Base-by-base conservation (phyloP, 1,140 invertebrate genomes). In the Nymphalis io region DNA sequence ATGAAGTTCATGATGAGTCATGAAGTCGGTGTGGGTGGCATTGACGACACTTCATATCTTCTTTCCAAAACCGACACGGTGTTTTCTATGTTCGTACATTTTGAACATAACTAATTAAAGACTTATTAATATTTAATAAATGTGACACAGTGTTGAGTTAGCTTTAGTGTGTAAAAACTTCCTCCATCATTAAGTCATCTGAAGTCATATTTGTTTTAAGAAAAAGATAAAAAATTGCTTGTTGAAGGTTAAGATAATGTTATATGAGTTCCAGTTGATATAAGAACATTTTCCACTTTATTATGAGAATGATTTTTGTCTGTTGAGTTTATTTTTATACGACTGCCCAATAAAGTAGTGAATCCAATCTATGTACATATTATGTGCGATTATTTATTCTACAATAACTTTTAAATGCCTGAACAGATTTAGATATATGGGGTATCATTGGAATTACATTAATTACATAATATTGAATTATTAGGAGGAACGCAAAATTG, bases 1-100 rank as follows among this genome's bases (percentile, higher is more conserved):
- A 57, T 55, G 18, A 40, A 55, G 12, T 55, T 27, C 13, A 44
- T 83, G 81, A 44, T 83, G 81, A 83, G 46, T 81, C 80, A 82
- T n/a, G n/a, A n/a, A n/a, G n/a, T n/a, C 57, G 27, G 68, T 65
- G 83, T 73, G 75, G 83, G 81, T 65, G 75, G 63, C 16, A 62
- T 57, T 70, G 78, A 80, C 77, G 78, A 76, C 73, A 81, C 70
- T 67, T 11, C 15, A 2, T 27, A 15, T 10, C 21, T n/a, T 21
- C 23, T 55, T 55, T 55, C 51, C 51, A 61, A 12, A 46, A 48
- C n/a, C 21, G 18, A 33, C 60, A 51, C 44, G 6, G 46, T 11
- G 15, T 33, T 48, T 21, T 16, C 11, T 42, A 21, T 51, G 48
- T 21, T 11, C 16, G 3, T 51, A 21, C 0, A 51, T 20, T 51